Evolutionary conservation across 2,797 vertebrate species (phyloP).

Genomic region (Otus scops): DNA sequence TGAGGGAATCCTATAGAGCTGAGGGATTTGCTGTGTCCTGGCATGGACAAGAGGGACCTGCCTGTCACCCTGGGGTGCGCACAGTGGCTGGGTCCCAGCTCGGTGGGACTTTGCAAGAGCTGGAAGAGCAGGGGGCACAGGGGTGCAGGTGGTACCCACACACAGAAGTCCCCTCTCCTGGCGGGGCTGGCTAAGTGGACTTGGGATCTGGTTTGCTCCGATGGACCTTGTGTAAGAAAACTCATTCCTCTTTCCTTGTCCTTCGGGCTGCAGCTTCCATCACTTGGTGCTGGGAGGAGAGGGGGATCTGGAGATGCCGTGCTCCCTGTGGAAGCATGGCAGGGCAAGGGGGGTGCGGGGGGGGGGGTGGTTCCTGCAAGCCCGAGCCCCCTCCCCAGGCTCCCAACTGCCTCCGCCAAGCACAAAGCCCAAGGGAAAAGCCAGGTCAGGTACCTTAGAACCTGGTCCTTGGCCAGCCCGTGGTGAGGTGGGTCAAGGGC

Average conservation of each 20-base stretch:
- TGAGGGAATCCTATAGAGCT: background rate
- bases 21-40: background rate
- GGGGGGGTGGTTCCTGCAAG: background rate
- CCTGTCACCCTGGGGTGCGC: background rate
- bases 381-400: background rate
- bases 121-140: background rate
- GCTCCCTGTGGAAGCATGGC: background rate
- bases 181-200: background rate
- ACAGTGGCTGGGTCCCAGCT: background rate
- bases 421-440: background rate
- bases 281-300: background rate
- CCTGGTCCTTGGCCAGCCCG: rapidly evolving
- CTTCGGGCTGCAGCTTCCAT: background rate
- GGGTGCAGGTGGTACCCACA: background rate
- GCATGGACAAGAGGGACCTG: background rate
- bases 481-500: rapidly evolving
- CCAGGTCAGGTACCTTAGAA: background rate
- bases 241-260: background rate
- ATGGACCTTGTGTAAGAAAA: background rate
- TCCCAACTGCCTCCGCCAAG: background rate
- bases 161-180: background rate
- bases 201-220: background rate
- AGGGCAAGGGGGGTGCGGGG: background rate
- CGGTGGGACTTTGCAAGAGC: background rate
- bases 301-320: background rate